Conservation (phyloP, 2,113 vertebrate species). For the Pygoscelis antarcticus region DNA sequence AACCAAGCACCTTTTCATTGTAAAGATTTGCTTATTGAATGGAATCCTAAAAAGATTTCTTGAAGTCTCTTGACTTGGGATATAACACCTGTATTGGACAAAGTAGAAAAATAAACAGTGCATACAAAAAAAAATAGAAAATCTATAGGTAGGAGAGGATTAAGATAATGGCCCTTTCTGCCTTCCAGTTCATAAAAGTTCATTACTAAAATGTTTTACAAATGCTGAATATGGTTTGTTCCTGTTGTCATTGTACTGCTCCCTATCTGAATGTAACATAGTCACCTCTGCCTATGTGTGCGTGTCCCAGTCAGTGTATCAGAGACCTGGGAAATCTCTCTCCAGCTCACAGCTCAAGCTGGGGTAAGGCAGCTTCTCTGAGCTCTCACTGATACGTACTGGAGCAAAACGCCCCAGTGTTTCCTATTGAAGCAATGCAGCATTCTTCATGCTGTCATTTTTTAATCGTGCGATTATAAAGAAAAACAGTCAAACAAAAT, state of each 20-base stretch:
- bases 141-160: background rate
- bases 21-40: background rate
- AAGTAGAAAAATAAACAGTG: background rate
- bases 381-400: background rate
- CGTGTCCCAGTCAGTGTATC: rapidly evolving
- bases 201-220: background rate
- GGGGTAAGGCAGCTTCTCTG: background rate
- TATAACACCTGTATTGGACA: background rate
- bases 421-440: background rate
- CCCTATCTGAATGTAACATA: rapidly evolving
- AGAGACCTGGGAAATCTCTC: background rate
- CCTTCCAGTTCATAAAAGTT: background rate
- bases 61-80: background rate
- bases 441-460: background rate
- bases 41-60: background rate
- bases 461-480: background rate
- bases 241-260: background rate
- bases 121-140: background rate
- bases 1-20: background rate
- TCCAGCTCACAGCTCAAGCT: background rate
- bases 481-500: background rate
- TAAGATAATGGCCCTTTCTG: background rate
- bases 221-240: background rate
- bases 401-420: background rate
- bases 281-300: background rate